Evolutionary conservation across 2,113 vertebrate genomes (phyloP).

Genomic region (Dromiciops gliroides): DNA sequence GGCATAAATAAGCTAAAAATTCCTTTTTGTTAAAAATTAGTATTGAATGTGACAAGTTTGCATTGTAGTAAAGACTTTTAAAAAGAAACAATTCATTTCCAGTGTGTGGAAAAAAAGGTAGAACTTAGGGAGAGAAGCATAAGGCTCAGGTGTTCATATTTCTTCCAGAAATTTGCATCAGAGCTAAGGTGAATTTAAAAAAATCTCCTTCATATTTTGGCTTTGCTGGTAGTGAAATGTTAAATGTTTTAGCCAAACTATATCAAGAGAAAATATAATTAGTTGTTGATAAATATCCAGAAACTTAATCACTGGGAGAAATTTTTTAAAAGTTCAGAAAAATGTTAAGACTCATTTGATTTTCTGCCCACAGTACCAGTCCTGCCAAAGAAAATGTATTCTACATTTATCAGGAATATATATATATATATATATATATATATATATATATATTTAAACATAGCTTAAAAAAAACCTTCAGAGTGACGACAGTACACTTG

Average conservation of each 20-base stretch:
- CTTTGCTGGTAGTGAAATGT: constrained; percentile 36
- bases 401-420: constrained; percentile 66
- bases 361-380: constrained; percentile 18
- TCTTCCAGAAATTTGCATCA: constrained; percentile 58
- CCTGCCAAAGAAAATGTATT: constrained; percentile 65
- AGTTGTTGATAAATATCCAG: constrained; percentile 72
- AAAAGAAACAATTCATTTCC: background rate
- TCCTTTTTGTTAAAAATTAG: background rate
- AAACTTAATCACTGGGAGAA: constrained; percentile 60
- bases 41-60: background rate
- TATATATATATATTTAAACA: background rate
- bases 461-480: constrained; percentile 38
- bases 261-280: constrained; percentile 64
- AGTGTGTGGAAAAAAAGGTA: background rate
- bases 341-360: constrained; percentile 62
- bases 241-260: constrained; percentile 58
- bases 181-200: constrained; percentile 53
- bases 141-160: constrained; percentile 29
- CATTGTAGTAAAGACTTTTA: background rate
- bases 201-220: constrained; percentile 67
- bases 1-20: background rate
- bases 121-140: background rate
- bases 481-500: constrained; percentile 53
- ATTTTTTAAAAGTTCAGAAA: constrained; percentile 54
- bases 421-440: no score